phyloP scores from a whole-genome alignment of 1,140 invertebrate genomes.

The Ips nitidus region DNA sequence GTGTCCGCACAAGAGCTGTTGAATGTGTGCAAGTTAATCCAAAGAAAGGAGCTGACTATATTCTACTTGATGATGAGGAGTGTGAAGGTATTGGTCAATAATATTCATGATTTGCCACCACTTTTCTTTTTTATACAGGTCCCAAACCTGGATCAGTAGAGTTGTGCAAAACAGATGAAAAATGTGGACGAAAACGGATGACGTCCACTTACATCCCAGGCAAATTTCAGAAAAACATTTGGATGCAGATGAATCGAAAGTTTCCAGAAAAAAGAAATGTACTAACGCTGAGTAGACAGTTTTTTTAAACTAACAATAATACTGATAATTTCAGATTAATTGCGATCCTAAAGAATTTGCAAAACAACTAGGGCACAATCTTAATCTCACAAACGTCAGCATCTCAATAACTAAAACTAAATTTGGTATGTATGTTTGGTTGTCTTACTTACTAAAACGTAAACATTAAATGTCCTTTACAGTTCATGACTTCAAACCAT shows the following conservation, averaged over 20 bases:
- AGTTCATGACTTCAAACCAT: constrained; percentile 48
- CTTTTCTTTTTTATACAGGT: constrained; percentile 22
- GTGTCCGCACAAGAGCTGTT: constrained; percentile 51
- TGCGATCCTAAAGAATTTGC: no score
- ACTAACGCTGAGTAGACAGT: no score
- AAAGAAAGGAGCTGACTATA: constrained; percentile 51
- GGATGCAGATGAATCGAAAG: constrained; percentile 39
- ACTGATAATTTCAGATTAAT: no score
- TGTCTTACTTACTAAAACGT: constrained; percentile 41
- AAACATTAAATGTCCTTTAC: constrained; percentile 34
- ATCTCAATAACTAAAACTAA: no score
- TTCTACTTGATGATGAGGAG: constrained; percentile 51
- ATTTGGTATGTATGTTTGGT: no score
- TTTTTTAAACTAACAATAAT: no score
- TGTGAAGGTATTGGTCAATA: constrained; percentile 45
- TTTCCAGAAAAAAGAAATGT: constrained; percentile 10
- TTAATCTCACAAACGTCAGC: no score
- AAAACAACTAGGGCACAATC: no score
- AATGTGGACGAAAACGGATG: constrained; percentile 44
- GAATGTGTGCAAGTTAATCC: constrained; percentile 54
- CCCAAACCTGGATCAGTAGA: constrained; percentile 48
- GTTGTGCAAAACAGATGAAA: constrained; percentile 50
- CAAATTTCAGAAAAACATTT: constrained; percentile 40
- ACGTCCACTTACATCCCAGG: constrained; percentile 31
- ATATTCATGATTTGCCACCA: background rate